A percentile compares a stretch with the other conserved stretches of the same genome.
These are phyloP conservation scores for Phalacrocorax aristotelis DNA, from an alignment of 2,113 vertebrate species.

Conservation along the genomic window DNA sequence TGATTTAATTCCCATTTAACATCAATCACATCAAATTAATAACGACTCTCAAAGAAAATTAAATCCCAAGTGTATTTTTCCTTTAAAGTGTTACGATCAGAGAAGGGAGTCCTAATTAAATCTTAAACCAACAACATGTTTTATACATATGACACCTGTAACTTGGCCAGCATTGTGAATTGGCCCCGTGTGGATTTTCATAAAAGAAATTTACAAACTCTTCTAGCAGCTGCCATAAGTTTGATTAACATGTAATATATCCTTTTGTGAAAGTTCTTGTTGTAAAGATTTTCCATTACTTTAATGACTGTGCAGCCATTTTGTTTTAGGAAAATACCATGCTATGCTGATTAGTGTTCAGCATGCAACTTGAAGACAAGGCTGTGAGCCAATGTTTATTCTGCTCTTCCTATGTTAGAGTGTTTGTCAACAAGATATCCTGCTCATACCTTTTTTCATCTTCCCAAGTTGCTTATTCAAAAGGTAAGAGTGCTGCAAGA, in stretches of 20 bases:
- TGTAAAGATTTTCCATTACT: slow-evolving; percentile 31
- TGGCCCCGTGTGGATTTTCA: slow-evolving; percentile 23
- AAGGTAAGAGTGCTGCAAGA: background rate
- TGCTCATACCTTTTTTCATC: background rate
- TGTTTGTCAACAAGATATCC: background rate
- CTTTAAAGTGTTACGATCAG: slow-evolving; percentile 55
- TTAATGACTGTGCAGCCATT: slow-evolving; percentile 29
- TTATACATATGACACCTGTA: slow-evolving; percentile 41
- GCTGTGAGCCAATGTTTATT: background rate
- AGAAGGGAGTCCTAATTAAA: slow-evolving; percentile 71
- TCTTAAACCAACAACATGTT: slow-evolving; percentile 51
- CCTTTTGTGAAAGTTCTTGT: slow-evolving; percentile 30
- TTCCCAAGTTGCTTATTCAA: background rate
- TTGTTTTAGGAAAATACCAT: background rate
- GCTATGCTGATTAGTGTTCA: background rate
- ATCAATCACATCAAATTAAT: slow-evolving; percentile 77
- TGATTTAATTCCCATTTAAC: slow-evolving; percentile 78
- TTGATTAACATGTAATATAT: slow-evolving; percentile 41
- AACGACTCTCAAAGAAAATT: slow-evolving; percentile 66
- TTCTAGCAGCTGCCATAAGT: slow-evolving; percentile 19
- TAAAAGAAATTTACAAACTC: slow-evolving; percentile 35
- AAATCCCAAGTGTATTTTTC: slow-evolving; percentile 69
- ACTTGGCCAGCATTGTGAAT: slow-evolving; percentile 41
- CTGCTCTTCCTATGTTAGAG: background rate
- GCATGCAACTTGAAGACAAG: background rate